Evolutionary conservation across 2,797 vertebrate genomes (phyloP).

Genomic region (Crocidura indochinensis): DNA sequence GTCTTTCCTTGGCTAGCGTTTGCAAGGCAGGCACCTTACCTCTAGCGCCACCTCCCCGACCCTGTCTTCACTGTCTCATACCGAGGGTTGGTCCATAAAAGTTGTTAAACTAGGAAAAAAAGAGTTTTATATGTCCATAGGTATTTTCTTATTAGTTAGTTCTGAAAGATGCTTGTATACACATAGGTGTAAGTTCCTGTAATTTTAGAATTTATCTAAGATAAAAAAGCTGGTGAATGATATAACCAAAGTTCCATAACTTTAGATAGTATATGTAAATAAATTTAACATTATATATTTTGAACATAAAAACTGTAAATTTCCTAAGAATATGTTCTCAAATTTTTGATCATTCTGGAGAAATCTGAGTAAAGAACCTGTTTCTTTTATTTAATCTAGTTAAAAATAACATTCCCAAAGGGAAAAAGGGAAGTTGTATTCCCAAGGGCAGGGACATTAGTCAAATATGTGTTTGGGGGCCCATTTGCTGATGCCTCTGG

Average conservation of each 20-base stretch:
- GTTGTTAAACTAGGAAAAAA: not conserved
- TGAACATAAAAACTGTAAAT: not conserved
- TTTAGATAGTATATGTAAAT: not conserved
- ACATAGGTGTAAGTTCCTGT: no score
- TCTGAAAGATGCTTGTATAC: no score
- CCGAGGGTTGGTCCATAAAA: no score
- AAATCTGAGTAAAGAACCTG: not conserved
- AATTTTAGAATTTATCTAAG: not conserved
- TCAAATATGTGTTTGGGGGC: no score
- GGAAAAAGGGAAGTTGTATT: not conserved
- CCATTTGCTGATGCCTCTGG: not conserved
- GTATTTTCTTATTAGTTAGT: no score
- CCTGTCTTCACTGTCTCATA: not conserved
- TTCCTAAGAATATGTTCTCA: conserved; percentile 3
- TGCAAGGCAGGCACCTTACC: no score
- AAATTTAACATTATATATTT: not conserved
- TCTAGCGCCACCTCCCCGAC: no score
- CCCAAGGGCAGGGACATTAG: not conserved
- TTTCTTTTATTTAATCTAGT: not conserved
- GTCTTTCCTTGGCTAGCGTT: no score
- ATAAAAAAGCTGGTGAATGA: not conserved
- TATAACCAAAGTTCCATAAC: not conserved
- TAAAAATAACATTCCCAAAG: not conserved
- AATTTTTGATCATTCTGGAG: not conserved
- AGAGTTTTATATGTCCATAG: not conserved